Percentiles rank a stretch among this genome's conserved stretches.
Conservation (phyloP, 2,888 invertebrate genomes). For the Apantesis nais region DNA sequence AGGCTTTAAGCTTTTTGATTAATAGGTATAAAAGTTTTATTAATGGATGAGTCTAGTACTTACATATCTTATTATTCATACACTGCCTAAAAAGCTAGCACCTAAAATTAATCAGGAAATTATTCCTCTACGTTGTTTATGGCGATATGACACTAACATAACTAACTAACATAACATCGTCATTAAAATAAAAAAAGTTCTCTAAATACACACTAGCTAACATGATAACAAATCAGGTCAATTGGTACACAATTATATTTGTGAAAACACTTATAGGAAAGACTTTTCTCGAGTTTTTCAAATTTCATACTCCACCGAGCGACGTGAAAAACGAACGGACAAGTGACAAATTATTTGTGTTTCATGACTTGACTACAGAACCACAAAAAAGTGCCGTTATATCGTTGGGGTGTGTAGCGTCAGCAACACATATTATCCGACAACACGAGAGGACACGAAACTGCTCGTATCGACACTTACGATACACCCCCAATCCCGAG, state of each 20-base stretch:
- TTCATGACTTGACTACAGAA: conserved; percentile 36
- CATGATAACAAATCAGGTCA: no score
- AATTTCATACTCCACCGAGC: neutral
- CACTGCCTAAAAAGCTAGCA: neutral
- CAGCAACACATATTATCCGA: conserved; percentile 59
- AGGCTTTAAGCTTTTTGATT: no score
- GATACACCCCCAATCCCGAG: conserved; percentile 65
- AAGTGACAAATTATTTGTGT: conserved; percentile 27
- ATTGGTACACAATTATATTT: no score
- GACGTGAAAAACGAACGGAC: neutral
- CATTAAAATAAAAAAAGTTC: neutral
- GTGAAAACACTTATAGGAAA: neutral
- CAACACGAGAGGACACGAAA: conserved; percentile 64
- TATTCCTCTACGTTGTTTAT: neutral
- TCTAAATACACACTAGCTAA: neutral
- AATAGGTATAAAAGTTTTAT: no score
- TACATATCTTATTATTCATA: neutral
- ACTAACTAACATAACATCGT: neutral
- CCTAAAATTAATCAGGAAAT: neutral
- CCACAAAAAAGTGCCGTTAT: conserved; percentile 36
- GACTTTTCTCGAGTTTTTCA: neutral
- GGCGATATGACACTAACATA: neutral
- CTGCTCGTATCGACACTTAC: conserved; percentile 67
- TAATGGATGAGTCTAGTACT: no score
- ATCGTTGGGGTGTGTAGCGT: conserved; percentile 36